These are phyloP conservation scores for Chionodraco myersi DNA, from an alignment of 2,113 vertebrate genomes.

Conservation along the genomic window DNA sequence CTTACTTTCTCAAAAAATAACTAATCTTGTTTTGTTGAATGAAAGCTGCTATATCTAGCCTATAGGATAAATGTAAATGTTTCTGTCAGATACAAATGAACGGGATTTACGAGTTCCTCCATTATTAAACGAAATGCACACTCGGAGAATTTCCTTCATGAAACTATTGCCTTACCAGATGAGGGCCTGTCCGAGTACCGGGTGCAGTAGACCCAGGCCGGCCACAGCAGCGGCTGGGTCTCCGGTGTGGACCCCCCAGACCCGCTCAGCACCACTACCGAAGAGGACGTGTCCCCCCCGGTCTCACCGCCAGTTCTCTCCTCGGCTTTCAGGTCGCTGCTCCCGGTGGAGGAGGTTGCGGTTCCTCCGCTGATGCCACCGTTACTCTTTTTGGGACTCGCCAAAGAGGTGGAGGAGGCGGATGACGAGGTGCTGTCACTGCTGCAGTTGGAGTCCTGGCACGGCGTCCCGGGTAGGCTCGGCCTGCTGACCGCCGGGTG, in stretches of 20 bases:
- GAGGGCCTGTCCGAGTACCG: conserved; percentile 96
- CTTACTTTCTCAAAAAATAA: not conserved
- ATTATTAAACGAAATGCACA: not conserved
- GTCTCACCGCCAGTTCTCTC: conserved; percentile 74
- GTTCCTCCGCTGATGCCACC: conserved; percentile 13
- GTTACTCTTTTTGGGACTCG: conserved; percentile 58
- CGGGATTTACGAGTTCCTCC: not conserved
- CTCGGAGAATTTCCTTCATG: not conserved
- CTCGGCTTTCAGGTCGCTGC: conserved; percentile 70
- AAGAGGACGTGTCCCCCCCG: conserved; percentile 81
- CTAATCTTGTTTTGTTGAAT: not conserved
- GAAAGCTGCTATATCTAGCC: not conserved
- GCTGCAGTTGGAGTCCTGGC: conserved; percentile 85
- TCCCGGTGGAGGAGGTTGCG: conserved; percentile 3
- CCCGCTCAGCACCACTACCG: conserved; percentile 85
- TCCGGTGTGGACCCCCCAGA: conserved; percentile 83
- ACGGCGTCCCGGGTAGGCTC: conserved; percentile 78
- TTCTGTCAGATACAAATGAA: not conserved
- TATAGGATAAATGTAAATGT: not conserved
- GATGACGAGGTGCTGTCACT: conserved; percentile 85
- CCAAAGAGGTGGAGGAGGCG: conserved; percentile 65
- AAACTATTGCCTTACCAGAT: conserved; percentile 89
- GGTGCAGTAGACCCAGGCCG: conserved; percentile 97
- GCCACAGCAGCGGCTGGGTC: conserved; percentile 91
- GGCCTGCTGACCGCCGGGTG: conserved; percentile 78